Base-by-base conservation (phyloP, 2,113 vertebrate genomes). In the Numida meleagris region DNA sequence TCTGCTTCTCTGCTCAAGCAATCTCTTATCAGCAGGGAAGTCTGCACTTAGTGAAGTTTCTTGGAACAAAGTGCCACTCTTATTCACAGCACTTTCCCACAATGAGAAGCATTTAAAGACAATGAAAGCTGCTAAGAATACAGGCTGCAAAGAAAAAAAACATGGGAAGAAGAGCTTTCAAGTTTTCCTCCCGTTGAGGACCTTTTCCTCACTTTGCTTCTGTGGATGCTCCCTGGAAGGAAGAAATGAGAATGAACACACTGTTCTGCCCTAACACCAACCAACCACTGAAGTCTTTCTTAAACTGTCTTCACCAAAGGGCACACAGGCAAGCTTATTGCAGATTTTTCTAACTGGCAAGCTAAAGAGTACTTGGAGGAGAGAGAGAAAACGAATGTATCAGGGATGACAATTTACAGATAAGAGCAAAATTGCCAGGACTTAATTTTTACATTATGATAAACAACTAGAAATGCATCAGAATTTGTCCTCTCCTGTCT, bases 401-500 rank as follows among this genome's bases (percentile, higher is more conserved):
- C 16, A 66, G 8, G 8, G 17, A 62, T 53, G 23, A 77, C n/a
- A 81, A 77, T 48, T 20, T 40, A 11, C 14, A 59, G 4, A 34
- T 51, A n/a, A 8, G 9, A 74, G 1, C 6, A 67, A 13, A 51
- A 45, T 7, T 72, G 2, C 3, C 14, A 55, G 57, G 48, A 72
- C 8, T 59, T 85, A 24, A 33, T 71, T 75, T 34, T 86, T 74
- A 38, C 81, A 89, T 23, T 43, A 42, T 17, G 61, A n/a, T 40
- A 93, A 78, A 59, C 10, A 42, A 82, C 33, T 51, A 16, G 23
- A 65, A 72, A 79, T 10, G 13, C 11, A n/a, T 53, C 23, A 31
- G 2, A 0, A 18, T 20, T 12, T 40, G 5, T 9, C 10, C 6
- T 38, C 23, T 82, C 46, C 66, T 38, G 1, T 59, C 33, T 25